phyloP scores from a whole-genome alignment of 2,888 invertebrate species.

The Melanostoma mellinum region DNA sequence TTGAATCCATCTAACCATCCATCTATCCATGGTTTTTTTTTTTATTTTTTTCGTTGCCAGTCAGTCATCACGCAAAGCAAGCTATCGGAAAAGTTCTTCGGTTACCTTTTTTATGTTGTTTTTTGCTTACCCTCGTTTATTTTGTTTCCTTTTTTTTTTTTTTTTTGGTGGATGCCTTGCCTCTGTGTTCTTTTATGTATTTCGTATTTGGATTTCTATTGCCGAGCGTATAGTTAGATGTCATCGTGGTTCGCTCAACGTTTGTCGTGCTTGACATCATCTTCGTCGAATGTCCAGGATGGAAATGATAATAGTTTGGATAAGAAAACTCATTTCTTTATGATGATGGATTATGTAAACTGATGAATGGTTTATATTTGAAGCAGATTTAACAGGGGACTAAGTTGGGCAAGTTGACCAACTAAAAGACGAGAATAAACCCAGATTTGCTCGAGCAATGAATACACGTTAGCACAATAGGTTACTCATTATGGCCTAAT shows the following conservation, averaged over 20 bases:
- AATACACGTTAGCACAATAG: constrained; percentile 58
- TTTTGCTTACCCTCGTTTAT: constrained; percentile 44
- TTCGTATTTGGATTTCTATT: constrained; percentile 66
- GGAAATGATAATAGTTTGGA: constrained; percentile 71
- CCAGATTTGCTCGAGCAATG: constrained; percentile 43
- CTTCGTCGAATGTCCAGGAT: constrained; percentile 60
- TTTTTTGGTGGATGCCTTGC: constrained; percentile 9
- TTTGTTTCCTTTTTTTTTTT: constrained; percentile 21
- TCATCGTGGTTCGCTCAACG: background rate
- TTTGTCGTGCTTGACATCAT: constrained; percentile 25
- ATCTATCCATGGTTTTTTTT: constrained; percentile 30
- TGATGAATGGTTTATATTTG: constrained; percentile 67
- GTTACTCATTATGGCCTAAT: constrained; percentile 60
- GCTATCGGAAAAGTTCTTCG: constrained; percentile 56
- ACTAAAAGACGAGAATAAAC: constrained; percentile 21
- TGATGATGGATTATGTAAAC: constrained; percentile 72
- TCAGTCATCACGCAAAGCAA: constrained; percentile 35
- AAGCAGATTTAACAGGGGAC: constrained; percentile 43
- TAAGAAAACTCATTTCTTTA: constrained; percentile 70
- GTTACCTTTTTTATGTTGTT: constrained; percentile 35
- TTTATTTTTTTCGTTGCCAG: constrained; percentile 38
- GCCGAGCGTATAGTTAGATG: constrained; percentile 18
- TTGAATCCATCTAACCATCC: constrained; percentile 63
- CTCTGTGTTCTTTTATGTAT: constrained; percentile 49
- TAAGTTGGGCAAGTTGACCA: constrained; percentile 36